phyloP scores from a whole-genome alignment of 2,113 vertebrate species.

The Nymphicus hollandicus region DNA sequence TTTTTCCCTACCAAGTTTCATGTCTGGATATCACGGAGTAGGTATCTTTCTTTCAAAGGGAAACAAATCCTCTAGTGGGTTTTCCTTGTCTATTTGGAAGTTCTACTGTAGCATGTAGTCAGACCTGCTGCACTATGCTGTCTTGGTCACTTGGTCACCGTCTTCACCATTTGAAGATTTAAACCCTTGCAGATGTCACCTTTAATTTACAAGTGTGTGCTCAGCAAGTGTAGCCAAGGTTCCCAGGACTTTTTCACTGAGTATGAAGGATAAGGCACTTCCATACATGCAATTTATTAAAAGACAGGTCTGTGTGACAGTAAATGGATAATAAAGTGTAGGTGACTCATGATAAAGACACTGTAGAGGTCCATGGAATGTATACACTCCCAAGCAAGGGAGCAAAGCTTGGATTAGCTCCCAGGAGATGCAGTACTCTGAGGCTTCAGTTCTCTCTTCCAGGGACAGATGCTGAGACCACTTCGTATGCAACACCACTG shows the following conservation, averaged over 20 bases:
- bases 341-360: background rate
- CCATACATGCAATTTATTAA: background rate
- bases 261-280: background rate
- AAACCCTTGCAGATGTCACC: background rate
- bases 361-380: background rate
- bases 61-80: background rate
- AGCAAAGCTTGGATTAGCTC: background rate
- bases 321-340: background rate
- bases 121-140: background rate
- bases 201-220: background rate
- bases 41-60: background rate
- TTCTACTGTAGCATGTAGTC: background rate
- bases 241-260: background rate
- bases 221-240: background rate
- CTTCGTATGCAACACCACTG: background rate
- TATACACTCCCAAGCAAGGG: rapidly evolving
- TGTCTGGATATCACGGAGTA: background rate
- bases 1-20: background rate
- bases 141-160: background rate
- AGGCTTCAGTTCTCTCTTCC: background rate
- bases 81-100: background rate
- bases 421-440: background rate
- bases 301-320: background rate
- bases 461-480: background rate
- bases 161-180: background rate